Percentiles rank a stretch among this genome's conserved stretches.
phyloP scores from a whole-genome alignment of 2,113 vertebrate genomes.

The Gymnogyps californianus region DNA sequence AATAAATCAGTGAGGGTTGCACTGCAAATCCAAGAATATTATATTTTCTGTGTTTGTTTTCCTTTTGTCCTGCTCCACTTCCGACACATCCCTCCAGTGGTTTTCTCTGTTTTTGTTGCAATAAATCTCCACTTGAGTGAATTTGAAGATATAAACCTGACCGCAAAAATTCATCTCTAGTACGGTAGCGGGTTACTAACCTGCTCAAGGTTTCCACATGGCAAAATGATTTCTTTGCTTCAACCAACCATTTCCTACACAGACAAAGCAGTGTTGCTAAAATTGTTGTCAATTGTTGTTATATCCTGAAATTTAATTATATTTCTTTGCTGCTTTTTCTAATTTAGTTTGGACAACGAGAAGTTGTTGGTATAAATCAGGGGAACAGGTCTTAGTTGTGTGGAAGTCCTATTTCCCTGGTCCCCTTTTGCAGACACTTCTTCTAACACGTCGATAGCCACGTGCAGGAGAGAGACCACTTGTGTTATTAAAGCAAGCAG shows the following conservation, averaged over 20 bases:
- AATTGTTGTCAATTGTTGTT: neutral
- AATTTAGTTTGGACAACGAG: neutral
- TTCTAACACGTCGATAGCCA: neutral
- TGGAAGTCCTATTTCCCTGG: neutral
- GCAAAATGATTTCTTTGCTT: neutral
- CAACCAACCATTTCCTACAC: neutral
- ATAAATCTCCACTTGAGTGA: neutral
- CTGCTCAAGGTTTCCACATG: neutral
- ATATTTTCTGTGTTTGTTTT: neutral
- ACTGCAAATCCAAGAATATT: neutral
- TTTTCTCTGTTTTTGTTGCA: conserved; percentile 1
- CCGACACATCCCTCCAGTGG: neutral
- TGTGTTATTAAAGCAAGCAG: neutral
- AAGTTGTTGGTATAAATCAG: neutral
- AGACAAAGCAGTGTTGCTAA: neutral
- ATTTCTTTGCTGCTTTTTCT: neutral
- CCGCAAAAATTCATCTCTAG: neutral
- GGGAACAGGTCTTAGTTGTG: neutral
- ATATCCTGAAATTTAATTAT: neutral
- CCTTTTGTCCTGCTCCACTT: neutral
- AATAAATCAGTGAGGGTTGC: neutral
- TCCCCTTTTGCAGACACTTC: neutral
- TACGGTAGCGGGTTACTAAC: neutral
- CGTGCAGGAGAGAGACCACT: neutral
- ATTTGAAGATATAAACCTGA: neutral